phyloP scores from a whole-genome alignment of 2,113 vertebrate species.

The Mormyrus iriodes region DNA sequence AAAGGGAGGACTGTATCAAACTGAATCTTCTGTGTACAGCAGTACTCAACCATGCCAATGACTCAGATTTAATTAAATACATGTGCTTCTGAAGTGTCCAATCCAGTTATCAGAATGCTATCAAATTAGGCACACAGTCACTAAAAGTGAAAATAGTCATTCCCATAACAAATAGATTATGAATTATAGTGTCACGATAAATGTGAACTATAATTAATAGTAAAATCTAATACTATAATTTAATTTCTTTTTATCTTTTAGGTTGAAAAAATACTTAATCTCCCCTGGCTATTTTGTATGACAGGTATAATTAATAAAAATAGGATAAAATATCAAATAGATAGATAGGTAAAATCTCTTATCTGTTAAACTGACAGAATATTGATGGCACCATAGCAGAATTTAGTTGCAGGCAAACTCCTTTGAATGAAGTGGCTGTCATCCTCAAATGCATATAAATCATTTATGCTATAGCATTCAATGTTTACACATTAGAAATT shows the following conservation, averaged over 20 bases:
- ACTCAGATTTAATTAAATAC: background rate
- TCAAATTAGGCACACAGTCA: background rate
- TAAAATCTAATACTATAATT: background rate
- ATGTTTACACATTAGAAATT: constrained; percentile 51
- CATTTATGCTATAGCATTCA: constrained; percentile 19
- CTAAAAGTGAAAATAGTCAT: background rate
- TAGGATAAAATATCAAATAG: background rate
- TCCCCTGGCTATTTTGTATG: background rate
- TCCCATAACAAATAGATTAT: background rate
- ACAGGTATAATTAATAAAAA: background rate
- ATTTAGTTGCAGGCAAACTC: background rate
- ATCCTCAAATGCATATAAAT: background rate
- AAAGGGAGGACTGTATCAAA: constrained; percentile 12
- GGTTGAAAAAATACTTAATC: background rate
- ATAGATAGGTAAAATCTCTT: background rate
- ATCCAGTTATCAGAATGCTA: background rate
- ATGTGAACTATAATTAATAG: background rate
- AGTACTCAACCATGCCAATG: background rate
- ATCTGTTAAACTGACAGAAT: background rate
- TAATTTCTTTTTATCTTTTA: background rate
- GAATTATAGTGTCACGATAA: background rate
- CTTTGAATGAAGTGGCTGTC: background rate
- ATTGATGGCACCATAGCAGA: background rate
- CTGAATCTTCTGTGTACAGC: background rate
- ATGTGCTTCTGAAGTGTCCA: background rate